Conservation (phyloP, 2,888 invertebrate species). For the Caenorhabditis macrosperma region DNA sequence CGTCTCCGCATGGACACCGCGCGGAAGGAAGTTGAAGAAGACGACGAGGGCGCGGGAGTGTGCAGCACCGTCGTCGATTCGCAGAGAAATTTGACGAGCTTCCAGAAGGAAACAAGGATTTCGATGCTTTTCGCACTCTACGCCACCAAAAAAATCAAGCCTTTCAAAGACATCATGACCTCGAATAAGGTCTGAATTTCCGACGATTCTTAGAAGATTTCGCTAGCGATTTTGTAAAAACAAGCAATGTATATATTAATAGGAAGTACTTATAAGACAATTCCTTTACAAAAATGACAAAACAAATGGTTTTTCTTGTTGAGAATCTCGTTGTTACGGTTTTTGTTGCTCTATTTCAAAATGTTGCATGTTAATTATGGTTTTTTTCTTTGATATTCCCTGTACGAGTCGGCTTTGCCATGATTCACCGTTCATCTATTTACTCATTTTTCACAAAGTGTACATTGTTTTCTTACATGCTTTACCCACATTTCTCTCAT, state of each 20-base stretch:
- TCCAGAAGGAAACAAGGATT: slow-evolving; percentile 46
- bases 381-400: slow-evolving; percentile 11
- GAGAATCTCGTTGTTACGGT: slow-evolving; percentile 26
- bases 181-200: slow-evolving; percentile 34
- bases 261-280: too few relatives aligned
- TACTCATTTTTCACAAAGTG: too few relatives aligned
- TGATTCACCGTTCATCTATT: too few relatives aligned
- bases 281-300: too few relatives aligned
- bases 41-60: slow-evolving; percentile 36
- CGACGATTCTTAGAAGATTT: background rate
- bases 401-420: slow-evolving; percentile 45
- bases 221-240: too few relatives aligned
- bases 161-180: slow-evolving; percentile 21
- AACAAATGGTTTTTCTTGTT: slow-evolving; percentile 15
- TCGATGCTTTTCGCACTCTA: slow-evolving; percentile 47
- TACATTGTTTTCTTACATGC: slow-evolving; percentile 15
- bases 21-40: slow-evolving; percentile 20
- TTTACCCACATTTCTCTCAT: too few relatives aligned
- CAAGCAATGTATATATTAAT: too few relatives aligned
- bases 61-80: slow-evolving; percentile 47
- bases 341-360: background rate
- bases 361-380: too few relatives aligned
- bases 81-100: slow-evolving; percentile 31
- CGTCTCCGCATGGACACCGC: slow-evolving; percentile 48
- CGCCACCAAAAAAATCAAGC: slow-evolving; percentile 47